Percentiles rank a stretch among this genome's conserved stretches.
These are phyloP conservation scores for Eristalinus sepulchralis DNA, from an alignment of 2,888 invertebrate genomes.

Conservation along the genomic window DNA sequence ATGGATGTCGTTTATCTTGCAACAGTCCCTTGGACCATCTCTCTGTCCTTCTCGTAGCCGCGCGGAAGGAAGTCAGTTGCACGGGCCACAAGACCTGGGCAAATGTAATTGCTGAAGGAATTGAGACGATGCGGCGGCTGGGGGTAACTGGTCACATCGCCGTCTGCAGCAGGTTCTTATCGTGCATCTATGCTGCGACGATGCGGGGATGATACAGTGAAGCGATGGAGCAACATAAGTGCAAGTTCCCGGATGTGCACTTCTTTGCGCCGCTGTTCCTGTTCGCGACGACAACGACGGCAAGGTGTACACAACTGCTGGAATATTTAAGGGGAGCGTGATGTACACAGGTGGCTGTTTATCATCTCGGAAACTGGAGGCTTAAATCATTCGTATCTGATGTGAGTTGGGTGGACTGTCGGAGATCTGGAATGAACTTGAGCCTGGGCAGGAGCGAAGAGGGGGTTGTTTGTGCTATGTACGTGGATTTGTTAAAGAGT, in stretches of 20 bases:
- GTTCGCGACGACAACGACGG: background rate
- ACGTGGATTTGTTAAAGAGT: too few species aligned
- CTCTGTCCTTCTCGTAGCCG: conserved; percentile 6
- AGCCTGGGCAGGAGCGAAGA: conserved; percentile 33
- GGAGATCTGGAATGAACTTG: conserved; percentile 25
- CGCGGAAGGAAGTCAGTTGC: conserved; percentile 37
- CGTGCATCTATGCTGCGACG: conserved; percentile 35
- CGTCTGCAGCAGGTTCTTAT: conserved; percentile 64
- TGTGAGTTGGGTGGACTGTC: conserved; percentile 14
- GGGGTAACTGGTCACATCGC: conserved; percentile 64
- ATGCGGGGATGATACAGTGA: background rate
- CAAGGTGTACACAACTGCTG: background rate
- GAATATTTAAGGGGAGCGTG: conserved; percentile 47
- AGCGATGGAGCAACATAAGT: conserved; percentile 21
- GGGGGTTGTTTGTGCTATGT: background rate
- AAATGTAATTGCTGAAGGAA: conserved; percentile 50
- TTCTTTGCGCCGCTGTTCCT: conserved; percentile 1
- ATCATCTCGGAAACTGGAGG: conserved; percentile 46
- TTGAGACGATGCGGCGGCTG: conserved; percentile 28
- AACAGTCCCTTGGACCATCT: conserved; percentile 3
- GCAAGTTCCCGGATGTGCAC: conserved; percentile 53
- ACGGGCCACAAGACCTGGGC: conserved; percentile 23
- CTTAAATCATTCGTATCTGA: conserved; percentile 57
- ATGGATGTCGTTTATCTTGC: conserved; percentile 65
- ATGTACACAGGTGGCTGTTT: conserved; percentile 67